Conservation (phyloP, 1,140 invertebrate species). For the Glossosoma conforme region DNA sequence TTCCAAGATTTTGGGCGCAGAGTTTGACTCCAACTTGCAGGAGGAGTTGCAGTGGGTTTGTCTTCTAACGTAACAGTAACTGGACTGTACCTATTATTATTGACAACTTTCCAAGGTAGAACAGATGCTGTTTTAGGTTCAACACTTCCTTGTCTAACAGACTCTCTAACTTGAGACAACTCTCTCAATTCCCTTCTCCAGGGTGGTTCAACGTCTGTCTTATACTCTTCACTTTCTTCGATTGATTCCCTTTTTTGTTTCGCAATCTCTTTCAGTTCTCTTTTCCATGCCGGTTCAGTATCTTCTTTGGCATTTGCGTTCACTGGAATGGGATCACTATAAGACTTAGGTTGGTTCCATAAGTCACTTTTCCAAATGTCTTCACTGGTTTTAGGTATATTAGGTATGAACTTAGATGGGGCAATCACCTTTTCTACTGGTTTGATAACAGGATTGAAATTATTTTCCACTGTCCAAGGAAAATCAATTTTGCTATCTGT, state of each 20-base stretch:
- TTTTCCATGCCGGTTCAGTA: slow-evolving; percentile 28
- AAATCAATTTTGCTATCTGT: too few relatives aligned
- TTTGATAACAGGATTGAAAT: slow-evolving; percentile 1
- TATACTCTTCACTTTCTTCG: slow-evolving; percentile 17
- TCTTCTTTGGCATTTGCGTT: slow-evolving; percentile 12
- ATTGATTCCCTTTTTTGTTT: slow-evolving; percentile 22
- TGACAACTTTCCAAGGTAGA: neutral
- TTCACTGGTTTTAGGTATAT: too few relatives aligned
- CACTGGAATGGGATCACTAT: slow-evolving; percentile 7
- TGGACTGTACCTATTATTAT: neutral
- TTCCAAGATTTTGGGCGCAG: slow-evolving; percentile 42
- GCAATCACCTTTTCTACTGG: too few relatives aligned
- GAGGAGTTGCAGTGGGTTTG: slow-evolving; percentile 24
- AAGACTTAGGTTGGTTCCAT: slow-evolving; percentile 16
- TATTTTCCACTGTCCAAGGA: slow-evolving; percentile 2
- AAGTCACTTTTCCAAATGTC: slow-evolving; percentile 21
- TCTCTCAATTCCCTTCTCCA: slow-evolving; percentile 48
- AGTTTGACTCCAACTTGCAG: slow-evolving; percentile 47
- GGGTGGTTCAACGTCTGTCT: slow-evolving; percentile 39
- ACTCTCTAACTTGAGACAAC: slow-evolving; percentile 37
- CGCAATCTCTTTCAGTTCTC: slow-evolving; percentile 27
- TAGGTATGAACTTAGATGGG: too few relatives aligned
- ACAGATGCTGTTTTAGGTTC: neutral
- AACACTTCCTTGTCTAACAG: neutral
- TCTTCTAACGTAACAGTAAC: neutral